phyloP scores from a whole-genome alignment of 2,113 vertebrate genomes.

The Phaethornis superciliosus region DNA sequence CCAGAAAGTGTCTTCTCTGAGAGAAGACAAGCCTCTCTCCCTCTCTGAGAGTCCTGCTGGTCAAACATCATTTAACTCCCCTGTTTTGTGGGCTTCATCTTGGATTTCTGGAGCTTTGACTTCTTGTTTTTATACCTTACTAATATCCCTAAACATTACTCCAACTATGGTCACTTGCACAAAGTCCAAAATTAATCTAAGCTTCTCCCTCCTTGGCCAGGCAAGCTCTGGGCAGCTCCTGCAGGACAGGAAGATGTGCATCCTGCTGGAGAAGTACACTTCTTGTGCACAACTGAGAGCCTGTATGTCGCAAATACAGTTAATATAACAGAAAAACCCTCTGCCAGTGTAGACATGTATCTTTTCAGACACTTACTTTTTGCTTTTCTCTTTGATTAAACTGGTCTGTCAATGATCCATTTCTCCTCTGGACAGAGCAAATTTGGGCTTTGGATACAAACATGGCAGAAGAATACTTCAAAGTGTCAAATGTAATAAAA shows the following conservation, averaged over 20 bases:
- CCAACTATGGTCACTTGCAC: background rate
- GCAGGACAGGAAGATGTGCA: background rate
- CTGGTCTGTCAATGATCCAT: background rate
- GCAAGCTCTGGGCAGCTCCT: background rate
- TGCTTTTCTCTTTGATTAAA: background rate
- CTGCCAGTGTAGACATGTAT: background rate
- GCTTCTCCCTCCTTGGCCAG: background rate
- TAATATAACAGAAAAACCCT: background rate
- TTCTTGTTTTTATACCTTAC: background rate
- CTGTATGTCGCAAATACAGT: background rate
- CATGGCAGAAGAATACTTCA: background rate
- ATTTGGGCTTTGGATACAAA: background rate
- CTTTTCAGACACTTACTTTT: background rate
- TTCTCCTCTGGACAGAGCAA: background rate
- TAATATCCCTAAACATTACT: background rate
- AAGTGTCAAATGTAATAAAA: background rate
- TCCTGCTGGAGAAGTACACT: background rate
- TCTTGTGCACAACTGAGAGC: fast-evolving
- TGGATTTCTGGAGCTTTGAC: background rate
- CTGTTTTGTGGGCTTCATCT: background rate
- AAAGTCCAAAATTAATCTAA: background rate
- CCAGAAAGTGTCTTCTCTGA: background rate
- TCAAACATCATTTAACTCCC: background rate
- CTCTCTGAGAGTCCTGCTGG: background rate
- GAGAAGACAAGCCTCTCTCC: background rate